Evolutionary conservation across 2,888 invertebrate species (phyloP), one percentile per base, ranked within the genome.

Genomic region (Epirrhoe alternata): DNA sequence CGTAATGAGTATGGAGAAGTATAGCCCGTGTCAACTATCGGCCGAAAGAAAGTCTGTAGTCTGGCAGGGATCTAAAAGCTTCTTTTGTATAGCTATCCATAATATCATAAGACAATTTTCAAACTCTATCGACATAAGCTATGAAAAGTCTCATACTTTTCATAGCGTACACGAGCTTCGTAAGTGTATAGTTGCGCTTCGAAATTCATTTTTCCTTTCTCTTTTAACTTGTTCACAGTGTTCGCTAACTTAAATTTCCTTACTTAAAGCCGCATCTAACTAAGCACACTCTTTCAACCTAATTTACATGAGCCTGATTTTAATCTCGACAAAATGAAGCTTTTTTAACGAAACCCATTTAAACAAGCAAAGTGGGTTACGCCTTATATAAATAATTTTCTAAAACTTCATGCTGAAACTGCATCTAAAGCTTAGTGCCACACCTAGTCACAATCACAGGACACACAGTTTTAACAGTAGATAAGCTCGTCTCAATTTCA

Each of bases 361-460:
- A 70, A 73, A 74, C 70, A 74, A 74, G 74, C 67, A 74, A 80
- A 80, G 71, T 79, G 65, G 76, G 76, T 76, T 74, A 72, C 73
- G 74, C 59, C 54, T 70, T 59, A 71, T 72, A 66, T 75, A 75
- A 76, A 76, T 76, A 76, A 80, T 74, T 76, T 73, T 61, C 66
- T 65, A 73, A 76, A 74, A 74, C 71, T 75, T 66, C 64, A 69
- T 73, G 75, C 66, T 75, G 68, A 79, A 79, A 81, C 76, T 79
- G 75, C 77, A 77, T 80, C 75, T 76, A 77, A 77, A 79, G 76
- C 76, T 79, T 80, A 79, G 76, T 80, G 67, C 70, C 64, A 75
- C 74, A 75, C 72, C 74, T 65, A 73, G 72, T 72, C 73, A 68
- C 70, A 38, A 35, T 12, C 56, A 64, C 68, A 61, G 50, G 30